Evolutionary conservation across 2,797 vertebrate species (phyloP), one percentile per base, ranked within the genome.

Genomic region (Acomys russatus): DNA sequence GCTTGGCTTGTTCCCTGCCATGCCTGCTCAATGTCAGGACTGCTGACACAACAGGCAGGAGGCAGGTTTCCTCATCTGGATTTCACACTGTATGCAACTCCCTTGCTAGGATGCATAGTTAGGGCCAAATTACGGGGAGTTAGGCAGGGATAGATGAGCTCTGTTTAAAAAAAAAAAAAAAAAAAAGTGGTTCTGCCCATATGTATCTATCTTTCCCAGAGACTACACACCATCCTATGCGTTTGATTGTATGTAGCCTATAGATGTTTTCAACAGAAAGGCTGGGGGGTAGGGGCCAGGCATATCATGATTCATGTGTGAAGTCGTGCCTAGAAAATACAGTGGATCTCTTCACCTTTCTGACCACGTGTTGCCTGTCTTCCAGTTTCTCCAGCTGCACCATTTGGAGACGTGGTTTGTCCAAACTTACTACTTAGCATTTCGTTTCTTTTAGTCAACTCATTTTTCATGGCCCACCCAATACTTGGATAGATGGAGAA

Each of bases 111-210:
- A 70, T 9, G 90, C 38, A 73, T 20, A 18, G 18, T n/a, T 28
- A 17, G 88, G 54, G 17, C 38, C 51, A 87, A 78, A 85, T 79
- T 56, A 93, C 12, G 71, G 54, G 38, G 77, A 94, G 87, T 51
- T 78, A 64, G 1, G 73, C 38, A 18, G 63, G 79, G 87, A 93
- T 51, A 90, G 15, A 93, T 35, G 44, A 25, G 59, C 64, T 92
- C 94, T 79, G 66, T 83, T 88, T 2, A 23, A 25, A 93, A 59
- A 59, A 38, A 3, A 59, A n/a, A n/a, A n/a, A n/a, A 70, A 7
- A 93, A 91, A 86, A 89, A 90, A 64, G 51, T 20, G 54, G 28
- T 22, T 96, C 74, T 76, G 35, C 71, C 88, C 77, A 93, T 11
- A 83, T 17, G 1, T 28, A 76, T 38, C 68, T 61, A 1, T 66